Base-by-base conservation (phyloP, 2,888 invertebrate genomes). In the Cerceris ruficornis region DNA sequence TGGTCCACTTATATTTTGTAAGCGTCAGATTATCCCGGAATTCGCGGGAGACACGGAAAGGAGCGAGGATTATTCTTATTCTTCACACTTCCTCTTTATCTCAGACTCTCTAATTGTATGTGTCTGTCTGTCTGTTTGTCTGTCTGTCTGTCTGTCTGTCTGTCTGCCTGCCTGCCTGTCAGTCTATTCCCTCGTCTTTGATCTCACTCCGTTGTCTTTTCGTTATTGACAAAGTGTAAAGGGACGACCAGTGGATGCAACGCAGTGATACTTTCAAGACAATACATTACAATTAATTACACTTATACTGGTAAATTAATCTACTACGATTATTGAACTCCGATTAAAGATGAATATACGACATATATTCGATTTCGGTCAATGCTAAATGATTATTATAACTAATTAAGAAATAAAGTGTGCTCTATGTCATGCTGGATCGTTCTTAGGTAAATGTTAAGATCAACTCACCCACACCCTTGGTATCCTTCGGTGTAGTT, bases 201-300 rank as follows among this genome's bases (percentile, higher is more conserved):
- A 61, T 75, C 46, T 64, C 50, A n/a, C 65, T 57, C 64, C 7
- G 50, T 69, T 62, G 49, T 65, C 57, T 49, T 55, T 69, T 62
- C 73, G 71, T 85, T 72, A 59, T 75, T 74, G 81, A 71, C 62
- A 39, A 81, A 76, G 65, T 61, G 75, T 81, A 75, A 81, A 76
- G 72, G 72, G 81, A 85, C 84, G 90, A 90, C 89, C 90, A 88
- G 86, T 86, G 91, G 91, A 91, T 91, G 91, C 89, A 90, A 86
- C 84, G 83, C 89, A 91, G 91, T 91, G 91, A 91, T 90, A 91
- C 86, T 91, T 91, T 91, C 91, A 91, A 28, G 91, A 91, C 91
- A 91, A 91, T 91, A 91, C 91, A 91, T 90, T 91, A 91, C 88
- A 86, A 91, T 91, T 91, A 91, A 91, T 91, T 91, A 91, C 83